Conservation (phyloP, 2,113 vertebrate species). For the zebrafish (Danio rerio) region DNA sequence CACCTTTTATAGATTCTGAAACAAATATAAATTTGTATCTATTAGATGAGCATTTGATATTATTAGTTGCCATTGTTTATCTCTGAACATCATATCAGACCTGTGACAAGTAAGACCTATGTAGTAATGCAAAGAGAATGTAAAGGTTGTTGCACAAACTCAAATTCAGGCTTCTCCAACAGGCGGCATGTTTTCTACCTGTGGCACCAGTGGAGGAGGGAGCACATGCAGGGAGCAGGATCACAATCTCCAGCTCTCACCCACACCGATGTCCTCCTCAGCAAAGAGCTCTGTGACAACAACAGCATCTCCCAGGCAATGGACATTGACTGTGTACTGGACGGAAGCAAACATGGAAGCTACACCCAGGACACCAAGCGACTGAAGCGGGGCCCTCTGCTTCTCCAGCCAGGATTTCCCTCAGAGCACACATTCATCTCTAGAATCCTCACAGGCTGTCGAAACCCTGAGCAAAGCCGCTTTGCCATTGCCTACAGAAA, state of each 20-base stretch:
- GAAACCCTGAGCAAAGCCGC: constrained; percentile 83
- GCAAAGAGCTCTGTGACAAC: constrained; percentile 55
- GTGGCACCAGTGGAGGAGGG: constrained; percentile 83
- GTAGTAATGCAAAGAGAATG: not conserved
- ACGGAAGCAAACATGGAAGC: constrained; percentile 78
- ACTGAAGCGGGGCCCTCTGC: constrained; percentile 83
- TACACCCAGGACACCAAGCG: constrained; percentile 90
- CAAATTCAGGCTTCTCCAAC: constrained; percentile 17
- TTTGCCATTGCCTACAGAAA: constrained; percentile 90
- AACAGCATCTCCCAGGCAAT: constrained; percentile 77
- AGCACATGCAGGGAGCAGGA: constrained; percentile 58
- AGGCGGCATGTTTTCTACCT: constrained; percentile 90
- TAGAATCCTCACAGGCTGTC: constrained; percentile 79
- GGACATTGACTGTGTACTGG: constrained; percentile 82
- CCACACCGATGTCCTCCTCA: constrained; percentile 65
- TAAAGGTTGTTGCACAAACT: not conserved
- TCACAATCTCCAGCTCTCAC: constrained; percentile 58
- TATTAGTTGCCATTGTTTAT: too few species aligned
- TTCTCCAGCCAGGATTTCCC: constrained; percentile 73
- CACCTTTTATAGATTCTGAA: too few species aligned
- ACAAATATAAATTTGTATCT: too few species aligned
- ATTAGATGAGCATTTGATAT: too few species aligned
- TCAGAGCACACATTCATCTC: constrained; percentile 86
- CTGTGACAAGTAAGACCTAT: not conserved
- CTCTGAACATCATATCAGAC: not conserved